Conservation (phyloP, 2,888 invertebrate species). For the Tiliacea citrago region DNA sequence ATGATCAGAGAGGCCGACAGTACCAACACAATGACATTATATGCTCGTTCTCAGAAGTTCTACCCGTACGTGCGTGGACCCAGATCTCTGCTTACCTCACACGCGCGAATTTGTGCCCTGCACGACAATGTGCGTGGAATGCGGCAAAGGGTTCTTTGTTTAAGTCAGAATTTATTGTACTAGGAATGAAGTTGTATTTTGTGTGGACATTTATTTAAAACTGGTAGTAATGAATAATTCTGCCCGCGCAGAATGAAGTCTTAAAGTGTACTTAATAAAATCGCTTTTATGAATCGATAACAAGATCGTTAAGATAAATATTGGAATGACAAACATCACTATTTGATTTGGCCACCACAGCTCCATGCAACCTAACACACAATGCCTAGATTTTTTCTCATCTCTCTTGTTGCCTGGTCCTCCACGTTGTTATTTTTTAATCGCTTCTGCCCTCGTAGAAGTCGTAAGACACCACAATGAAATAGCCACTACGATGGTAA, state of each 20-base stretch:
- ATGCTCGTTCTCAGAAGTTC: slow-evolving; percentile 67
- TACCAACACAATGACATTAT: slow-evolving; percentile 54
- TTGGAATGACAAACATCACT: slow-evolving; percentile 1
- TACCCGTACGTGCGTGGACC: slow-evolving; percentile 68
- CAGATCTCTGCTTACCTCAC: slow-evolving; percentile 44
- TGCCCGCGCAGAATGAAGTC: background rate
- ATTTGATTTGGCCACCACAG: background rate
- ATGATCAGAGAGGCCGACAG: slow-evolving; percentile 58
- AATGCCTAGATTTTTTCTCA: background rate
- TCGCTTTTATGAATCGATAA: background rate
- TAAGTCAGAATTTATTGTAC: slow-evolving; percentile 31
- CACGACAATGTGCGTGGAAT: slow-evolving; percentile 50
- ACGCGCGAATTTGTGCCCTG: slow-evolving; percentile 57
- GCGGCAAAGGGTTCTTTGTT: slow-evolving; percentile 47
- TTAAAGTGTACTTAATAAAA: slow-evolving; percentile 13
- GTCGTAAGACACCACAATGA: too few species aligned
- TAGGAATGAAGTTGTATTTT: slow-evolving; percentile 15
- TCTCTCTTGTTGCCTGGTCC: background rate
- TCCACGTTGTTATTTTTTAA: background rate
- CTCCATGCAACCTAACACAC: too few species aligned
- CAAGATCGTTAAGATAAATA: background rate
- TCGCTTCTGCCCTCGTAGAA: too few species aligned
- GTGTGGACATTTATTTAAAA: slow-evolving; percentile 19
- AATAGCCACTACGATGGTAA: too few species aligned
- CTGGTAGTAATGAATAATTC: slow-evolving; percentile 24